Conservation (phyloP, 2,113 vertebrate genomes). For the Xenotilapia longispinis region DNA sequence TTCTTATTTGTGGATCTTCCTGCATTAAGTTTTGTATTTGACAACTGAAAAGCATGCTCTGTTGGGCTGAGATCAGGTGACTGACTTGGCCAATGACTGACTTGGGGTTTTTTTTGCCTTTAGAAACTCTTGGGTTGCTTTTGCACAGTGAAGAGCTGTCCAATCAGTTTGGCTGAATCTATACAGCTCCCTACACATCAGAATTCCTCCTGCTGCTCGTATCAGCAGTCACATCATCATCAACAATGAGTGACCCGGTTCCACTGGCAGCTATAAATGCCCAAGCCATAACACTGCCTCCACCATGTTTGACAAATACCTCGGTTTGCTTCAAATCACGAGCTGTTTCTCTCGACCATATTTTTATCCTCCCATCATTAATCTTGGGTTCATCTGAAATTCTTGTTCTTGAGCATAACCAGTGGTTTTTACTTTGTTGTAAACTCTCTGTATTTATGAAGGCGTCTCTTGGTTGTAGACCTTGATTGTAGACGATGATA, state of each 20-base stretch:
- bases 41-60: not conserved
- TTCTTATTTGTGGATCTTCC: not conserved
- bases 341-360: not conserved
- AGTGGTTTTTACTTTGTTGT: not conserved
- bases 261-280: not conserved
- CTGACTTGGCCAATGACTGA: not conserved
- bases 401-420: not conserved
- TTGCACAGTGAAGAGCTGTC: not conserved
- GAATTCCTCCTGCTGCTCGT: not conserved
- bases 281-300: not conserved
- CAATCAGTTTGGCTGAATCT: not conserved
- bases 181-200: not conserved
- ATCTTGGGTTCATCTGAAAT: not conserved
- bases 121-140: not conserved
- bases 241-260: not conserved
- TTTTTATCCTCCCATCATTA: not conserved
- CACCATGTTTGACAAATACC: not conserved
- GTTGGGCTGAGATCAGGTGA: not conserved
- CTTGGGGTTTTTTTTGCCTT: fast-evolving
- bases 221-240: not conserved
- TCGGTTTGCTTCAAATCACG: not conserved
- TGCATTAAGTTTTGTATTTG: not conserved
- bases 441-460: not conserved
- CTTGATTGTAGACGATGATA: not conserved
- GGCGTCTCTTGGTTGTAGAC: not conserved